A percentile compares a stretch with the other conserved stretches of the same genome.
These are phyloP conservation scores for Rhingia campestris DNA, from an alignment of 2,888 invertebrate genomes.

Conservation along the genomic window DNA sequence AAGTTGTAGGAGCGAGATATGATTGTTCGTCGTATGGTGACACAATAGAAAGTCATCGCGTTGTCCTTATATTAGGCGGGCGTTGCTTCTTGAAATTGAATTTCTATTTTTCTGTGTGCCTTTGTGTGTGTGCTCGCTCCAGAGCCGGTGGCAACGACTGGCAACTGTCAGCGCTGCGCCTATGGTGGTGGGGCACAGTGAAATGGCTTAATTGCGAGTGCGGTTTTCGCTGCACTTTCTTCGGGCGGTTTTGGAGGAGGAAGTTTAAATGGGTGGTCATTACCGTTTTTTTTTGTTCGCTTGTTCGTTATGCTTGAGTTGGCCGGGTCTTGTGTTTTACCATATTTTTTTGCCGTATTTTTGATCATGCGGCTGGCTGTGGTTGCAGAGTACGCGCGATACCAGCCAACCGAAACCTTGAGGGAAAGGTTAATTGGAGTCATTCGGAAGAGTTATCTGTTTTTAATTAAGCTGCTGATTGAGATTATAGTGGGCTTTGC, in stretches of 20 bases:
- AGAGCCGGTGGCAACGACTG: conserved; percentile 56
- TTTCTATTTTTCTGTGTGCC: conserved; percentile 59
- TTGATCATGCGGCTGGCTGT: neutral
- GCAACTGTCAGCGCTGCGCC: conserved; percentile 54
- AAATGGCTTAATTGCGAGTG: conserved; percentile 71
- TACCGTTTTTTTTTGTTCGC: conserved; percentile 42
- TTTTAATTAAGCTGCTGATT: conserved; percentile 64
- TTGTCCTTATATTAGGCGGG: conserved; percentile 14
- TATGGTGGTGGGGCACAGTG: conserved; percentile 38
- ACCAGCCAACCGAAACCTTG: conserved; percentile 56
- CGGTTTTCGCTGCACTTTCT: conserved; percentile 69
- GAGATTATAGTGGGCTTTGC: conserved; percentile 31
- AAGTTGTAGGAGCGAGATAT: conserved; percentile 25
- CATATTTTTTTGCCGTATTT: conserved; percentile 23
- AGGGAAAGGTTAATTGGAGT: conserved; percentile 67
- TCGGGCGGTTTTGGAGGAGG: conserved; percentile 18
- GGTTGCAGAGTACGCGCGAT: conserved; percentile 15
- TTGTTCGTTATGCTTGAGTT: conserved; percentile 59
- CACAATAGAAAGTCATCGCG: conserved; percentile 64
- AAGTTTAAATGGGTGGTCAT: conserved; percentile 69
- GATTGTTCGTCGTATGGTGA: conserved; percentile 49
- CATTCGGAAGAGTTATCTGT: conserved; percentile 47
- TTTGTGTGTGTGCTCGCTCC: conserved; percentile 29
- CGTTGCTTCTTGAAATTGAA: conserved; percentile 57
- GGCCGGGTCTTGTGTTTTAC: conserved; percentile 38